Evolutionary conservation across 2,888 invertebrate genomes (phyloP), one percentile per base, ranked within the genome.

Genomic region (Empis livida): DNA sequence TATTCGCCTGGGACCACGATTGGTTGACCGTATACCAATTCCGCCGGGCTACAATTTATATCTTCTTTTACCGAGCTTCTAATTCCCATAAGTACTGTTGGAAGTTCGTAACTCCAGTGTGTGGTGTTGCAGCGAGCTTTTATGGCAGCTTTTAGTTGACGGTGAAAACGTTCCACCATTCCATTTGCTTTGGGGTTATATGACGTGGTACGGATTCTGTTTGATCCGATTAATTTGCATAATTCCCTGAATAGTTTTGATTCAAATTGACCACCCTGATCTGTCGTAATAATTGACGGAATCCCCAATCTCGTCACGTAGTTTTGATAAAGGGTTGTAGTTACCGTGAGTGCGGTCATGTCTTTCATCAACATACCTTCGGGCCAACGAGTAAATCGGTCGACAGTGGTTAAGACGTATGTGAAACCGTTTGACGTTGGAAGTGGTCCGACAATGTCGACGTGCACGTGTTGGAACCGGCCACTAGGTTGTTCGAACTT

Each of bases 101-200:
- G 23, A 8, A 27, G 23, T 27, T 27, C 23, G 9, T 2, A 35
- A 14, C 32, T 35, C n/a, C 32, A 35, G 32, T 14, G 32, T 14
- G 6, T n/a, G 9, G n/a, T 14, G 13, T 35, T 35, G 13, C 32
- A 35, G 2, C 32, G 32, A 5, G 4, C 32, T 14, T 14, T 13
- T 13, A 35, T 13, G 4, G 32, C 3, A 2, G 32, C 13, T 35
- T 35, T 35, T n/a, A 35, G 6, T n/a, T 35, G 32, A 5, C 32
- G 32, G 32, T 35, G 32, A 9, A 35, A 20, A 13, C 32, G 32
- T 13, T 35, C 32, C 2, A 35, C 32, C 32, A 35, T n/a, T 35
- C 32, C 32, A n/a, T 45, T 45, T 31, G 41, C 41, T 35, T 42
- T 13, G 2, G 45, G 35, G 23, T 45, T 15, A 30, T 38, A 46